Evolutionary conservation across 2,113 vertebrate genomes (phyloP).

Genomic region (Anguilla japonica): DNA sequence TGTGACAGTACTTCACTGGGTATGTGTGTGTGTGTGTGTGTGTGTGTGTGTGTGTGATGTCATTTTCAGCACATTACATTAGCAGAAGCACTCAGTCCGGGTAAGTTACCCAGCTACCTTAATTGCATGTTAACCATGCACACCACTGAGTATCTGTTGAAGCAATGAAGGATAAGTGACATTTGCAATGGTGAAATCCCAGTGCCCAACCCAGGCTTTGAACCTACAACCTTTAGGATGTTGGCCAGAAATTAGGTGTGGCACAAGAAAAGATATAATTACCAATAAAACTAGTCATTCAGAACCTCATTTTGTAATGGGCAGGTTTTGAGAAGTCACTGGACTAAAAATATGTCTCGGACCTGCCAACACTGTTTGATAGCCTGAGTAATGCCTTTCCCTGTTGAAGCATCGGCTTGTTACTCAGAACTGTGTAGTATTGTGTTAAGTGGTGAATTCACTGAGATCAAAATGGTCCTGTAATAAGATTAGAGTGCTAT

Average conservation of each 20-base stretch:
- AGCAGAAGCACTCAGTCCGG: neutral
- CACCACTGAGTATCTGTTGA: neutral
- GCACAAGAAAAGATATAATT: too few relatives aligned
- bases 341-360: too few relatives aligned
- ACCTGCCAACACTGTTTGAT: neutral
- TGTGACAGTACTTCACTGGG: neutral
- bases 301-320: too few relatives aligned
- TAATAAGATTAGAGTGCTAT: neutral
- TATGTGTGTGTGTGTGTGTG: neutral
- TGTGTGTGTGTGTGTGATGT: neutral
- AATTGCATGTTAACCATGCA: neutral
- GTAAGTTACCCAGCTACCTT: neutral
- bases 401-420: neutral
- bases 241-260: neutral
- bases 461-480: neutral
- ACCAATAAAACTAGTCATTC: too few relatives aligned
- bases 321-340: too few relatives aligned
- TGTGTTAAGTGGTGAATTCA: neutral
- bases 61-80: neutral
- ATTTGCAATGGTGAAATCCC: neutral
- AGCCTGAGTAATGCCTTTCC: constrained; percentile 1
- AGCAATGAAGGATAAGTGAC: neutral
- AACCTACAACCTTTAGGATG: neutral
- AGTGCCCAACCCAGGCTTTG: neutral
- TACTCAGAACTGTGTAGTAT: neutral